Base-by-base conservation (phyloP, 2,888 invertebrate genomes). In the Noctua comes region DNA sequence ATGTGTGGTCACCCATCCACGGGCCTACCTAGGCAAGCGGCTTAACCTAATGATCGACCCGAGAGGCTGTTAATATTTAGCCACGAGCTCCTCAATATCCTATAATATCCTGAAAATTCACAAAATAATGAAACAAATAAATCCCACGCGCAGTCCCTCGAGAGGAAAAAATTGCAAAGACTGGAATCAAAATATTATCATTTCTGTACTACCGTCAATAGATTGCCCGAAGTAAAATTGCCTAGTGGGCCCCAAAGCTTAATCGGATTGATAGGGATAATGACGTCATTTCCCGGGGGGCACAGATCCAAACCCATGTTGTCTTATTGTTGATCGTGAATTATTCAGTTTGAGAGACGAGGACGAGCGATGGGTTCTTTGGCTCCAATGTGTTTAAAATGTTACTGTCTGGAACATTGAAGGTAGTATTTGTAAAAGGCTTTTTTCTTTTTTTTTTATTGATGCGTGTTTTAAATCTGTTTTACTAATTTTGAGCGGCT, bases 251-350 rank as follows among this genome's bases (percentile, higher is more conserved):
- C 68, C 87, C 69, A 27, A 75, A 76, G 87, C 81, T 73, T 87
- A 86, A 86, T 86, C 81, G 81, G 76, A 86, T 84, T 84, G 84
- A 81, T 87, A 68, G 76, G 68, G 74, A 86, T 86, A 86, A 87
- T 84, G 73, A 84, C 78, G 68, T 73, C 69, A 81, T 77, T 21
- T 81, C 85, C 76, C 87, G 1, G 7, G 24, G 76, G 85, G 73
- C 10, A 27, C 16, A 62, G 51, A 77, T 77, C 71, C 65, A 51
- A 71, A 43, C 80, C 73, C 65, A 65, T 84, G 80, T 85, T 85
- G 84, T 84, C 74, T 83, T 85, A 83, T 70, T 83, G 77, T 80
- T 72, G 70, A 40, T 84, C 68, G 64, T 86, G 86, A 77, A 83
- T 85, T 75, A 85, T 84, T 84, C 82, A 84, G 85, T 75, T 62